Conservation (phyloP, 2,113 vertebrate species). For the Myotis yumanensis region DNA sequence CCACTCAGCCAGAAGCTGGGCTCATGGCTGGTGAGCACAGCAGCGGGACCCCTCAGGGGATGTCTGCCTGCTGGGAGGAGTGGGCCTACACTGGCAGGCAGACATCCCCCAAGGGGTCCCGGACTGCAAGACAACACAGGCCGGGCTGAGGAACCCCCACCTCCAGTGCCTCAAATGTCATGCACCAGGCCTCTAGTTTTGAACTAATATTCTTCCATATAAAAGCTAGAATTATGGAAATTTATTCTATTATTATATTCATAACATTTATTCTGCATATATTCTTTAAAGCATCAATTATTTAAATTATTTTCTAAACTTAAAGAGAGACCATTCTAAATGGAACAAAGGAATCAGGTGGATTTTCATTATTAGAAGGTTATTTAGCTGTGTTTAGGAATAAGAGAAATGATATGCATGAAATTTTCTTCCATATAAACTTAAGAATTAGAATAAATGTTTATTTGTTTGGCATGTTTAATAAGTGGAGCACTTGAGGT, state of each 20-base stretch:
- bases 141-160: too few relatives aligned
- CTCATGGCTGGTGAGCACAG: too few relatives aligned
- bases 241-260: neutral
- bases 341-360: neutral
- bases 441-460: conserved; percentile 17
- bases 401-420: neutral
- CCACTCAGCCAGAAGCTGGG: too few relatives aligned
- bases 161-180: too few relatives aligned
- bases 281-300: neutral
- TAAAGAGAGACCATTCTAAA: neutral
- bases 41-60: too few relatives aligned
- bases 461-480: neutral
- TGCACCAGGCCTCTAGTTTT: neutral
- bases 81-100: too few relatives aligned
- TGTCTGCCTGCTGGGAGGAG: too few relatives aligned
- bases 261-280: neutral
- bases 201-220: conserved; percentile 19
- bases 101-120: too few relatives aligned
- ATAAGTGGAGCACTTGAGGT: neutral
- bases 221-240: neutral
- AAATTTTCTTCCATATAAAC: neutral
- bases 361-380: neutral
- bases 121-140: too few relatives aligned
- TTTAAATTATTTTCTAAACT: neutral
- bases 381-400: neutral